A percentile compares a stretch with the other conserved stretches of the same genome.
phyloP scores from a whole-genome alignment of 2,888 invertebrate genomes.

The Euplagia quadripunctaria region DNA sequence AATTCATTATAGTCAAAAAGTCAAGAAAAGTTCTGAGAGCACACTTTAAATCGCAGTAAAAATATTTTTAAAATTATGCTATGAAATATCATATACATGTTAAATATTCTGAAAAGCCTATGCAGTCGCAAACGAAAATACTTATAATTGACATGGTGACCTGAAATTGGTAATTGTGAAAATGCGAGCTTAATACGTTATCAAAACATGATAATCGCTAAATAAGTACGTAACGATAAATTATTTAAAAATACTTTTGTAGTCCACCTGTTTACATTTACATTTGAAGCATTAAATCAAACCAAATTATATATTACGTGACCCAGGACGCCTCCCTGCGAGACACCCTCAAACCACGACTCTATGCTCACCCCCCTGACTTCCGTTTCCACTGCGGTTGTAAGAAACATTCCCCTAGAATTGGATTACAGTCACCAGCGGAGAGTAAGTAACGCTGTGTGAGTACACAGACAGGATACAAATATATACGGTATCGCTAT shows the following conservation, averaged over 20 bases:
- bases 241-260: slow-evolving; percentile 1
- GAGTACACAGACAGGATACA: slow-evolving; percentile 15
- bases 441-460: slow-evolving; percentile 29
- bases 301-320: slow-evolving; percentile 57
- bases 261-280: slow-evolving; percentile 35
- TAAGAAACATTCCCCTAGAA: slow-evolving; percentile 72
- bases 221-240: background rate
- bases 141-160: background rate
- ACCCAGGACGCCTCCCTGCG: slow-evolving; percentile 64
- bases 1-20: background rate
- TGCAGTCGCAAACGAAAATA: no score
- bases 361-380: slow-evolving; percentile 58
- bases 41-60: no score
- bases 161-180: background rate
- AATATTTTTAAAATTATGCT: no score
- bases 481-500: slow-evolving; percentile 26
- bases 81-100: background rate
- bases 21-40: background rate
- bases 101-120: background rate
- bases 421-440: slow-evolving; percentile 70
- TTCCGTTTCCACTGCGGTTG: slow-evolving; percentile 71
- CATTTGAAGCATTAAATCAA: slow-evolving; percentile 43
- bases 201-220: background rate
- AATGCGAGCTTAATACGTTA: background rate
- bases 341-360: slow-evolving; percentile 62